A percentile compares a stretch with the other conserved stretches of the same genome.
These are phyloP conservation scores for Apamea crenata DNA, from an alignment of 2,888 invertebrate species.

Conservation along the genomic window DNA sequence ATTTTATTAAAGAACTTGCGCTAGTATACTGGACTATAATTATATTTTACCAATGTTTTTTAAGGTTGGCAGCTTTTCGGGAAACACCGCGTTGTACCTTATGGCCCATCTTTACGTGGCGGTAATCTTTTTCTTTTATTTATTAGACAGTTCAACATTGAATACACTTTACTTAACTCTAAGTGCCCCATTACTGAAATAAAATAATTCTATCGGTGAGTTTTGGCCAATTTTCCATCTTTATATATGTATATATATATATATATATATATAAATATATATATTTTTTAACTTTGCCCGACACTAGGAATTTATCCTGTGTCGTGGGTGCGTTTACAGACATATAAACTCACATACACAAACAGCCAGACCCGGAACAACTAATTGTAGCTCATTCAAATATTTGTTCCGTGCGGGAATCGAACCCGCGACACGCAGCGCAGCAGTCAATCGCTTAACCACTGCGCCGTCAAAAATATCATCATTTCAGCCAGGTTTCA, in stretches of 20 bases:
- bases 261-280: too few species aligned
- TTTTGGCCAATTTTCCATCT: neutral
- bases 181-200: neutral
- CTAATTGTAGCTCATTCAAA: too few species aligned
- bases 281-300: too few species aligned
- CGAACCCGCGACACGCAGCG: too few species aligned
- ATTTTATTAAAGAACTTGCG: constrained; percentile 49
- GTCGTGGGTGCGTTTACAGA: too few species aligned
- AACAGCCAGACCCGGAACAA: too few species aligned
- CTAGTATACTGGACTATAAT: constrained; percentile 10
- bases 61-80: neutral
- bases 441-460: too few species aligned
- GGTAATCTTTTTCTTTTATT: neutral
- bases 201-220: neutral
- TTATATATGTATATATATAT: too few species aligned
- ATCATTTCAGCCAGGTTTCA: neutral
- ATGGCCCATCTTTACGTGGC: neutral
- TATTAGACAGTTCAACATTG: neutral
- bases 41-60: constrained; percentile 12
- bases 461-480: too few species aligned
- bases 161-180: neutral
- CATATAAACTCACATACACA: too few species aligned
- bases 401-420: too few species aligned
- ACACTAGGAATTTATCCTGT: too few species aligned
- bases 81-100: neutral